A percentile compares a stretch with the other conserved stretches of the same genome.
Conservation (phyloP, 2,888 invertebrate species). For the Dicyrtomina minuta region DNA sequence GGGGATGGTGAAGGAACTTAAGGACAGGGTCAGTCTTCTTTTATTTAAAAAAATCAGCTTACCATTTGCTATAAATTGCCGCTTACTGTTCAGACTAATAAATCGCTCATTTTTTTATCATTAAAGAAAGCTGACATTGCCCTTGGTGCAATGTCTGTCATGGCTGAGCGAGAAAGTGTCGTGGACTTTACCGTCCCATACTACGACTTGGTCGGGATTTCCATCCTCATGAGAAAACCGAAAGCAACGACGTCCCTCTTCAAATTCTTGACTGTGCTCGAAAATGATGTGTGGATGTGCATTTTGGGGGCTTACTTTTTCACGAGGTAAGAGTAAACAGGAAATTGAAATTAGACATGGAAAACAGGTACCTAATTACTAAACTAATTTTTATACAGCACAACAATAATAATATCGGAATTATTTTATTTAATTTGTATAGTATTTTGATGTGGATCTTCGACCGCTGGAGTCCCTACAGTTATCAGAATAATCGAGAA, state of each 20-base stretch:
- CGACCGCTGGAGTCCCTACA: conserved; percentile 95
- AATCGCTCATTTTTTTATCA: background rate
- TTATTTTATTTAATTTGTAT: no score
- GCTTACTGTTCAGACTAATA: background rate
- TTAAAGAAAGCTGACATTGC: conserved; percentile 82
- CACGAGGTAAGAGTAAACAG: conserved; percentile 78
- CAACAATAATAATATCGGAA: no score
- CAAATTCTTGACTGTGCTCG: conserved; percentile 93
- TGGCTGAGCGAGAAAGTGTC: conserved; percentile 90
- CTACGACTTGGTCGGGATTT: conserved; percentile 95
- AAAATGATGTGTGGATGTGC: conserved; percentile 95
- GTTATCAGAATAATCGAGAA: conserved; percentile 90
- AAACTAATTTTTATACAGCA: no score
- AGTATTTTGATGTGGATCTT: conserved; percentile 94
- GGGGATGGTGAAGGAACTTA: conserved; percentile 76
- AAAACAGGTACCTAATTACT: no score
- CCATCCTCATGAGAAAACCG: conserved; percentile 91
- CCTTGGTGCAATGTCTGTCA: conserved; percentile 88
- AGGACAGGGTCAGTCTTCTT: conserved; percentile 70
- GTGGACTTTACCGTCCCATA: conserved; percentile 98
- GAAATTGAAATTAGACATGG: no score
- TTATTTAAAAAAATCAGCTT: no score
- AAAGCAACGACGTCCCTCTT: conserved; percentile 88
- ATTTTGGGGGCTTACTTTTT: conserved; percentile 93
- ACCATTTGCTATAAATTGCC: no score